Percentiles rank a stretch among this genome's conserved stretches.
phyloP scores from a whole-genome alignment of 2,888 invertebrate species.

The Tethea ocularis region DNA sequence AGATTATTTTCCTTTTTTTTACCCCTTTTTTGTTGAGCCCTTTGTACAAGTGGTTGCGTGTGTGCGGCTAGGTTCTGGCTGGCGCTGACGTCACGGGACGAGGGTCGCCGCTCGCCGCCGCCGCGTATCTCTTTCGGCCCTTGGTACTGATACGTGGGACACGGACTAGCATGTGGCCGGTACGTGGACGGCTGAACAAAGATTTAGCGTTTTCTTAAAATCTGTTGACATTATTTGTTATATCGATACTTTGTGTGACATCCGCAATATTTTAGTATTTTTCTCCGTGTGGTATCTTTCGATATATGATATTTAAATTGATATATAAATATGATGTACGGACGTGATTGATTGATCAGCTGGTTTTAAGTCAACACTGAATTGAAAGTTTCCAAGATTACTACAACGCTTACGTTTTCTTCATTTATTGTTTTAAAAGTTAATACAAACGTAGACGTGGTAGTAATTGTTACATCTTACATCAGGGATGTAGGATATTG shows the following conservation, averaged over 20 bases:
- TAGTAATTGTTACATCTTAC: background rate
- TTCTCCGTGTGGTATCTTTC: background rate
- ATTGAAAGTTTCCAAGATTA: background rate
- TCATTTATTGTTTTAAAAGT: background rate
- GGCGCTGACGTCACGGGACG: constrained; percentile 65
- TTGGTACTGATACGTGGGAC: constrained; percentile 67
- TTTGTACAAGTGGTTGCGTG: constrained; percentile 30
- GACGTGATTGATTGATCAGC: background rate
- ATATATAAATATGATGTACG: background rate
- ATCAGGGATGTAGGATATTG: background rate
- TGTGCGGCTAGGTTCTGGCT: constrained; percentile 69
- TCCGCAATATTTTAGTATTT: background rate
- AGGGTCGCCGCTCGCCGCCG: constrained; percentile 68
- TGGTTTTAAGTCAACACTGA: background rate
- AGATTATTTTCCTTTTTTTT: constrained; percentile 34
- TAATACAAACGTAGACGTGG: background rate
- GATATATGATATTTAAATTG: background rate
- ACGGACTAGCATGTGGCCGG: constrained; percentile 36
- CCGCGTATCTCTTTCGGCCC: constrained; percentile 82
- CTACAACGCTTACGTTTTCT: background rate
- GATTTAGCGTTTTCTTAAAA: constrained; percentile 12
- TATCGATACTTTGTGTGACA: background rate
- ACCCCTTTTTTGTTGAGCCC: constrained; percentile 40
- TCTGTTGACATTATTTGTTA: background rate
- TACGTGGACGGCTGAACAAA: constrained; percentile 28